Percentiles rank a stretch among this genome's conserved stretches.
Conservation (phyloP, 2,113 vertebrate genomes). For the Pollachius pollachius region DNA sequence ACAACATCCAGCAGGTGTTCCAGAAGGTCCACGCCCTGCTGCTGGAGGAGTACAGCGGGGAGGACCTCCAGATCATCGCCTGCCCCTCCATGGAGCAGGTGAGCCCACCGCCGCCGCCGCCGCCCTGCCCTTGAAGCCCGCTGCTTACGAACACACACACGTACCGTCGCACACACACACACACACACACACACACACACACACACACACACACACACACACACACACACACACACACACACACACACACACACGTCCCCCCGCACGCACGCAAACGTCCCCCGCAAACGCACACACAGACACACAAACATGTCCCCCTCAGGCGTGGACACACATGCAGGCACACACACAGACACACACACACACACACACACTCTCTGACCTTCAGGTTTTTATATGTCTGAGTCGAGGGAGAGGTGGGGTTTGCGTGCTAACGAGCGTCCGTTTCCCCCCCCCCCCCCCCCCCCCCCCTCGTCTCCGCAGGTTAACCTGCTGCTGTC, state of each 20-base stretch:
- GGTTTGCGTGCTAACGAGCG: constrained; percentile 29
- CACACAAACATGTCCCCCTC: background rate
- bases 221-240: background rate
- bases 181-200: background rate
- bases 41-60: constrained; percentile 91
- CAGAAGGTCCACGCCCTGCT: constrained; percentile 87
- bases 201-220: no score
- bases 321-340: no score
- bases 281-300: no score
- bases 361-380: no score
- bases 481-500: constrained; percentile 91
- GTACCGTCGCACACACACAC: no score
- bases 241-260: no score
- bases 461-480: constrained; percentile 39
- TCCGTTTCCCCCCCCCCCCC: background rate
- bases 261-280: no score
- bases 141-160: no score
- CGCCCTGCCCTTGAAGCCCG: background rate
- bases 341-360: no score
- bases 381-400: constrained; percentile 8
- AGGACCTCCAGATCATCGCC: constrained; percentile 92
- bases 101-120: constrained; percentile 13
- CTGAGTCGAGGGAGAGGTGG: constrained; percentile 33
- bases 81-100: constrained; percentile 98
- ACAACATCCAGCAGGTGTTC: constrained; percentile 95